Base-by-base conservation (phyloP, 2,888 invertebrate genomes). In the Antheraea yamamai region DNA sequence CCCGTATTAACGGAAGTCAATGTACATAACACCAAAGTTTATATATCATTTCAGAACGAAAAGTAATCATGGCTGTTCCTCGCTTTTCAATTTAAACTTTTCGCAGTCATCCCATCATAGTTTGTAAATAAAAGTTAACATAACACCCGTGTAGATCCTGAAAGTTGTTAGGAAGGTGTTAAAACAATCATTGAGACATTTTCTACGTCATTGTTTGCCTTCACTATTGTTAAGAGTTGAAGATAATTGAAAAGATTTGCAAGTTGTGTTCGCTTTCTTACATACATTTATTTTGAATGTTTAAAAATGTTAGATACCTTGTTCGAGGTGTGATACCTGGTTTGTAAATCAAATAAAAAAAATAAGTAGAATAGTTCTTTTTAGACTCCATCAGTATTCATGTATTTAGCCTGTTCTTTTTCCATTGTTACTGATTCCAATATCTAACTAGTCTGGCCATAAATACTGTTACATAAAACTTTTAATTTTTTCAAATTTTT, bases 51-150 rank as follows among this genome's bases (percentile, higher is more conserved):
- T 30, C 18, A 70, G 12, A 55, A 58, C 35, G 10, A 74, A 71
- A 74, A 71, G 23, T n/a, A 71, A 74, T 71, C n/a, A 71, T 71
- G 58, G 20, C 70, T 47, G 35, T 52, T 20, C 6, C 74, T 58
- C 39, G 26, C 71, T 35, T 74, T 58, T 74, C 71, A 71, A 74
- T 74, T 71, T 74, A 58, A 74, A 74, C 58, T 74, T 74, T 70
- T 55, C 70, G 23, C 35, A 35, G 18, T 18, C 30, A 18, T 74
- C 47, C n/a, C 8, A 26, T 68, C 39, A 52, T 71, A 71, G 71
- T 74, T 66, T 51, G 52, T n/a, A 26, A 35, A 39, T 58, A 47
- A 70, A 61, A 70, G 58, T 70, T 71, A 74, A 70, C 71, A 20
- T 58, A 23, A 74, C 35, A 58, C 39, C 58, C 71, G 10, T 20